Evolutionary conservation across 2,113 vertebrate genomes (phyloP).

Genomic region (Calidris pygmaea): DNA sequence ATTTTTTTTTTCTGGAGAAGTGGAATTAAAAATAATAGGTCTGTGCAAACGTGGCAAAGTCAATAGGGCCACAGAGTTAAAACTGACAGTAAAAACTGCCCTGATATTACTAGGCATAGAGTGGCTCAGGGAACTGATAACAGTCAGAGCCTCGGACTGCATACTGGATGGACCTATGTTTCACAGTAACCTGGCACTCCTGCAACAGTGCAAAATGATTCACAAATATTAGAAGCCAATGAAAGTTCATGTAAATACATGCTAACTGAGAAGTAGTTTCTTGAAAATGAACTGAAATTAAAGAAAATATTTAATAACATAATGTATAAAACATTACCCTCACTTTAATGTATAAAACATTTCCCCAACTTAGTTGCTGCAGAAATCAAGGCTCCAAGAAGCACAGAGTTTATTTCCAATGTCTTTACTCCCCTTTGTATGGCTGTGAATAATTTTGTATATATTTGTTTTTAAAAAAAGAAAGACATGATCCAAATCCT

Average conservation of each 20-base stretch:
- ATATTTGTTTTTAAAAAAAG: neutral
- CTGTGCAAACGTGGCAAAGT: neutral
- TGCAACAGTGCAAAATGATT: neutral
- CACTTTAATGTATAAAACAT: constrained; percentile 22
- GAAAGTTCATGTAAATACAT: constrained; percentile 19
- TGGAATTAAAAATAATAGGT: neutral
- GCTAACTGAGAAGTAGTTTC: neutral
- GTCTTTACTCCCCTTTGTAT: neutral
- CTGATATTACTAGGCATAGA: neutral
- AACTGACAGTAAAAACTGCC: neutral
- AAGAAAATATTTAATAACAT: constrained; percentile 35
- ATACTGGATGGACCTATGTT: neutral
- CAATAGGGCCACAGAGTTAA: neutral
- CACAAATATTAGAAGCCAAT: neutral
- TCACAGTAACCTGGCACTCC: neutral
- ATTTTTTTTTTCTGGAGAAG: neutral
- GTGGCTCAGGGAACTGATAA: neutral
- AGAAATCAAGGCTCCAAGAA: neutral
- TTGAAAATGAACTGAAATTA: constrained; percentile 33
- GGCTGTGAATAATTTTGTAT: neutral
- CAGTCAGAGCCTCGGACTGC: neutral
- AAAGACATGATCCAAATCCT: neutral
- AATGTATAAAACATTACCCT: constrained; percentile 20
- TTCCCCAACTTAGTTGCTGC: neutral
- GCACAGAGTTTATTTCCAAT: neutral